Base-by-base conservation (phyloP, 2,113 vertebrate species). In the Percina caprodes region DNA sequence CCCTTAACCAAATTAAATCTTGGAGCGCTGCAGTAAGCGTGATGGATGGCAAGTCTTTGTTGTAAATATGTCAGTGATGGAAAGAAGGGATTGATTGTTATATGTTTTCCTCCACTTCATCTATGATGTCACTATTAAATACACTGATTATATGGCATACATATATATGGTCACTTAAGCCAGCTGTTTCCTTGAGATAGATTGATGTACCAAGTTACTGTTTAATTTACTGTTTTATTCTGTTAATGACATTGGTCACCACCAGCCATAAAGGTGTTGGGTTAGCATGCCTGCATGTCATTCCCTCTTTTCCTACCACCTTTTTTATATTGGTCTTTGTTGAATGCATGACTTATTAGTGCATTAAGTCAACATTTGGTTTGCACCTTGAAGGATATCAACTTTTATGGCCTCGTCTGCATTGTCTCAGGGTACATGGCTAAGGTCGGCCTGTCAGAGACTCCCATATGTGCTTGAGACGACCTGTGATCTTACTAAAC, bases 281-380 rank as follows among this genome's bases (percentile, higher is more conserved):
- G 6, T 80, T 11, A 76, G 61, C 26, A 69, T 86, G 61, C 30
- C 26, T 54, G 42, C 52, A 79, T 1, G 23, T 68, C 15, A 21
- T 54, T 75, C 15, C n/a, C 10, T 73, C 45, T 18, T 12, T 71
- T 80, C 62, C 68, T 30, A 19, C 54, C 55, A 62, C 59, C 24
- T 60, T 71, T 83, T 80, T 83, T 66, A 88, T 56, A 12, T 55
- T 42, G 30, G 26, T 52, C 79, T 66, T 58, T 74, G 69, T 85
- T 81, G 61, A 87, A 86, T 63, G 58, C 66, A 51, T 79, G 71
- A 62, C 83, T 65, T 75, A 86, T 80, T 87, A 76, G 81, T 82
- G 83, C 49, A 70, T 48, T 46, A 83, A 86, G 80, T 88, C 87
- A 79, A 71, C 88, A 88, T 91, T 90, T 90, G 90, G 86, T 91